Evolutionary conservation across 2,888 invertebrate species (phyloP).

Genomic region (Priapulus caudatus): DNA sequence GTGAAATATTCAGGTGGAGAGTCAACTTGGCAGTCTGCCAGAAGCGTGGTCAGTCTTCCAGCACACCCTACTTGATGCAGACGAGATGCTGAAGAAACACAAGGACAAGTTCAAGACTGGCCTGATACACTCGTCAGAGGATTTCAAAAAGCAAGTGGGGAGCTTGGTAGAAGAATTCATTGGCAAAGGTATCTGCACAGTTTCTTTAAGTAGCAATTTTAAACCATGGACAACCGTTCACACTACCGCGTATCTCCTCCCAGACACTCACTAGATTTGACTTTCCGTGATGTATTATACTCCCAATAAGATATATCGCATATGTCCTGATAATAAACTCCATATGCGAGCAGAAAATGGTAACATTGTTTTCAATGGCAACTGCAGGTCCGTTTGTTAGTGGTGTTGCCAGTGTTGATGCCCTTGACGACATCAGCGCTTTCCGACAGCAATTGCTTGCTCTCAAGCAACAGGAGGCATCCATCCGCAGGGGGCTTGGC

Average conservation of each 20-base stretch:
- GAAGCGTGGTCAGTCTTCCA: conserved; percentile 58
- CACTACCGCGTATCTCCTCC: no score
- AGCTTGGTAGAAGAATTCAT: conserved; percentile 56
- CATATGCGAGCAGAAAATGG: no score
- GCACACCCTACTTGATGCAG: conserved; percentile 53
- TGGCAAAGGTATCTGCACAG: no score
- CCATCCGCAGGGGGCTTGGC: conserved; percentile 51
- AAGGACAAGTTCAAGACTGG: conserved; percentile 47
- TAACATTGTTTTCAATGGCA: no score
- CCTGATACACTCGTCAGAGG: conserved; percentile 56
- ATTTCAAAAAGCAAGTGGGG: conserved; percentile 55
- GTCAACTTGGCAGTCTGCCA: conserved; percentile 19
- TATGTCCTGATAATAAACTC: no score
- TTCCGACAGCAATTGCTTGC: conserved; percentile 34
- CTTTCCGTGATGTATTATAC: no score
- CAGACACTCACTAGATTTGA: no score
- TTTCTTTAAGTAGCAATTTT: no score
- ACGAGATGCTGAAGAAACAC: conserved; percentile 56
- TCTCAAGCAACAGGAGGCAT: conserved; percentile 52
- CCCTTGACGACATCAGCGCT: conserved; percentile 31
- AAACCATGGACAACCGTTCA: no score
- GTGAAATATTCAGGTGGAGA: neutral
- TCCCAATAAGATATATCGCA: no score
- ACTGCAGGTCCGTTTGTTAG: conserved; percentile 55
- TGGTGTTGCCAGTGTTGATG: conserved; percentile 42